Conservation (phyloP, 1,140 invertebrate genomes). For the Temnothorax nylanderi region DNA sequence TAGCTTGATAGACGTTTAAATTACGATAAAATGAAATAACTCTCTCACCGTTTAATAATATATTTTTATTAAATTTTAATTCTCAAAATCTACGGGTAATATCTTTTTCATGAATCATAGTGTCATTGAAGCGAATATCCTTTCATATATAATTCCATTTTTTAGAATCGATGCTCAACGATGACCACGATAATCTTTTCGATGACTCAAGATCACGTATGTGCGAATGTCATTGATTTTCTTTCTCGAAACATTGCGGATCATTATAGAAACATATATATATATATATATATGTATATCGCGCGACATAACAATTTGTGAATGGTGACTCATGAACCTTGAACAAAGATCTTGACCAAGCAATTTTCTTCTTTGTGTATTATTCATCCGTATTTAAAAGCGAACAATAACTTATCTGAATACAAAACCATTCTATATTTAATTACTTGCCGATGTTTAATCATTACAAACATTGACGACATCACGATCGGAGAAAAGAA, state of each 20-base stretch:
- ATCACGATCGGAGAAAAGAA: background rate
- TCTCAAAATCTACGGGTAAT: background rate
- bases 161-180: background rate
- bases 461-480: background rate
- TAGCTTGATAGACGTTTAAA: background rate
- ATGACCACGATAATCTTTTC: background rate
- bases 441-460: slow-evolving; percentile 20
- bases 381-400: slow-evolving; percentile 30
- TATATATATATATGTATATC: background rate
- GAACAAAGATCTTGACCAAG: slow-evolving; percentile 1
- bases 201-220: slow-evolving; percentile 26
- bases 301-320: background rate
- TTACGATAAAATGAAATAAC: background rate
- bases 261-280: background rate
- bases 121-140: background rate
- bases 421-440: background rate
- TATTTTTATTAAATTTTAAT: background rate
- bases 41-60: background rate
- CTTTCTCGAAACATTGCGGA: background rate
- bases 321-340: slow-evolving; percentile 7
- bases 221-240: slow-evolving; percentile 15
- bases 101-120: slow-evolving; percentile 12
- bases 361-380: slow-evolving; percentile 2
- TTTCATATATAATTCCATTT: background rate
- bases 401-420: background rate